Percentiles rank a stretch among this genome's conserved stretches.
Conservation (phyloP, 1,140 invertebrate genomes). For the Aphelinus certus region DNA sequence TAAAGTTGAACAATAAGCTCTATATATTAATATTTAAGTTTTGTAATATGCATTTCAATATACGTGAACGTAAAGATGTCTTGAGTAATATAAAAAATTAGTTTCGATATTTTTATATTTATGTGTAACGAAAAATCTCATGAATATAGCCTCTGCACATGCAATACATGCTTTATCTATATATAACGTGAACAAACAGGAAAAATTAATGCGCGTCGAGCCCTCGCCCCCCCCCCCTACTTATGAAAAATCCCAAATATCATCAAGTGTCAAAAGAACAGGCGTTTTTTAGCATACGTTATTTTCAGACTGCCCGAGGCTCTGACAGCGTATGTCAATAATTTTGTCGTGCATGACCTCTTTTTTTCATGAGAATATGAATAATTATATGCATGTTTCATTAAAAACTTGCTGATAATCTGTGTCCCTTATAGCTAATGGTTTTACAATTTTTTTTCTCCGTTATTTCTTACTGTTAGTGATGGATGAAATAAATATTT, state of each 20-base stretch:
- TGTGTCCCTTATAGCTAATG: conserved; percentile 32
- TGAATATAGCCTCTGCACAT: not conserved
- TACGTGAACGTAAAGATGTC: too few relatives aligned
- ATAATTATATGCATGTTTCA: conserved; percentile 9
- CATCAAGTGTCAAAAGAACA: conserved; percentile 13
- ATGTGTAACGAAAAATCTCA: not conserved
- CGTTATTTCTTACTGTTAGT: too few relatives aligned
- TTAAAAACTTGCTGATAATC: conserved; percentile 17
- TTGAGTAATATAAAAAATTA: not conserved
- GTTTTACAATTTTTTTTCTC: not conserved
- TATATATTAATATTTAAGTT: too few relatives aligned
- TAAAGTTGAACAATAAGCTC: too few relatives aligned
- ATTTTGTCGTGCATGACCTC: conserved; percentile 48
- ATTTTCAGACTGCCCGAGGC: conserved; percentile 65
- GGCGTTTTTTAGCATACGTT: conserved; percentile 57
- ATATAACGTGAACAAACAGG: not conserved
- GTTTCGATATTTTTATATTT: not conserved
- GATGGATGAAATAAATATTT: too few relatives aligned
- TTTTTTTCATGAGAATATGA: not conserved
- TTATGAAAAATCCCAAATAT: not conserved
- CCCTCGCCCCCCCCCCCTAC: not conserved
- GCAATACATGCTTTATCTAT: conserved; percentile 3
- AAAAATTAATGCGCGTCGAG: not conserved
- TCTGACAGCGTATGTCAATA: conserved; percentile 65
- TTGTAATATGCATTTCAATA: too few relatives aligned